Percentiles rank a stretch among this genome's conserved stretches.
Evolutionary conservation across 2,797 vertebrate species (phyloP).

Genomic region (Tenualosa thibaudeaui): DNA sequence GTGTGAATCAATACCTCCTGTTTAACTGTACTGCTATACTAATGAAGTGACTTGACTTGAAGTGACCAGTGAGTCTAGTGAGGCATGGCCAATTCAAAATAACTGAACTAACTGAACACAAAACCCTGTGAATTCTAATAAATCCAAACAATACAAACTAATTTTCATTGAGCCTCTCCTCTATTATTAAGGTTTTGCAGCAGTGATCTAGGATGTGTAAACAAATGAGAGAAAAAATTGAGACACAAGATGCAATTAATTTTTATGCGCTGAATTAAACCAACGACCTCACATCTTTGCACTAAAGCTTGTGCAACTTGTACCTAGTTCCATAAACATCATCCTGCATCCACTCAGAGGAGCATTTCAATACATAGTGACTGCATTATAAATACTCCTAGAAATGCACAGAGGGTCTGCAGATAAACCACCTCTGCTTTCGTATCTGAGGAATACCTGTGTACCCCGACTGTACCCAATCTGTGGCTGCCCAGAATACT

Average conservation of each 20-base stretch:
- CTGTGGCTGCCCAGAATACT: background rate
- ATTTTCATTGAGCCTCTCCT: background rate
- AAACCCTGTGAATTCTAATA: background rate
- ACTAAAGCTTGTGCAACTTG: background rate
- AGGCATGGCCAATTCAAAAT: background rate
- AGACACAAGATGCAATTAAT: too few species aligned
- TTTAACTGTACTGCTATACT: too few species aligned
- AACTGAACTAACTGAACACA: background rate
- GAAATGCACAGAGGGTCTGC: background rate
- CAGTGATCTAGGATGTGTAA: background rate
- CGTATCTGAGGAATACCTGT: background rate
- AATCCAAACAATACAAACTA: background rate
- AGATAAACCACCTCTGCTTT: background rate
- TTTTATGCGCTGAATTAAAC: background rate
- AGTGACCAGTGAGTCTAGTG: background rate
- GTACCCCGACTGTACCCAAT: background rate
- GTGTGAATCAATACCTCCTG: too few species aligned
- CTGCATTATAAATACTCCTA: background rate
- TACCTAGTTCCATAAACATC: too few species aligned
- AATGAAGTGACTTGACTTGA: background rate
- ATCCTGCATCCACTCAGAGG: background rate
- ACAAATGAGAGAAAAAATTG: background rate
- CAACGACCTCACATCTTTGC: background rate
- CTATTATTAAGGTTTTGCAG: background rate
- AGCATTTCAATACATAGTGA: background rate